Evolutionary conservation across 2,113 vertebrate genomes (phyloP).

Genomic region (Melanostigma gelatinosum): DNA sequence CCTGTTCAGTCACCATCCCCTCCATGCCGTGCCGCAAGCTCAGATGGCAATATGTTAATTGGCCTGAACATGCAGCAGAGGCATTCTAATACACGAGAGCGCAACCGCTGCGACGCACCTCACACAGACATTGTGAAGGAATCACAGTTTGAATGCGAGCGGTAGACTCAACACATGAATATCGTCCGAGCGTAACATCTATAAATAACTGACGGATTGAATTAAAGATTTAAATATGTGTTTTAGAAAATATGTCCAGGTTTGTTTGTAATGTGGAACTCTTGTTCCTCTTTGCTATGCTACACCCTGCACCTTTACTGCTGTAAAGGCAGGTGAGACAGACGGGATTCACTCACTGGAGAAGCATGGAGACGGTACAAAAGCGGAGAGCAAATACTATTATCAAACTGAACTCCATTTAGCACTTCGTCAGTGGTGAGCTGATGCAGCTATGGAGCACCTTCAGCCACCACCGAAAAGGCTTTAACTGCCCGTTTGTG

Average conservation of each 20-base stretch:
- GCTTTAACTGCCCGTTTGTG: slow-evolving; percentile 10
- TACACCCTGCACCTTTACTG: neutral
- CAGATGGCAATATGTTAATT: neutral
- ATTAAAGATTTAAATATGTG: neutral
- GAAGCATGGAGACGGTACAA: neutral
- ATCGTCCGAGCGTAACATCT: too few species aligned
- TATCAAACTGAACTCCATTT: slow-evolving; percentile 26
- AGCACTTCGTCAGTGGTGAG: neutral
- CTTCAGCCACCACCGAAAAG: neutral
- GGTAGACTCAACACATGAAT: neutral
- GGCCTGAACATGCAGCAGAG: neutral
- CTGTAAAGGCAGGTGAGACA: slow-evolving; percentile 9
- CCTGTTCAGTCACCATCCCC: neutral
- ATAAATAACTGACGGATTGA: neutral
- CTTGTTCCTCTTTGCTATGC: neutral
- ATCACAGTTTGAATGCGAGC: slow-evolving; percentile 19
- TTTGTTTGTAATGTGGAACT: neutral
- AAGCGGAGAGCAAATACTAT: slow-evolving; percentile 1
- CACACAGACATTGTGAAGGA: slow-evolving; percentile 19
- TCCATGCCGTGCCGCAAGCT: neutral
- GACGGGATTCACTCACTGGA: slow-evolving; percentile 11
- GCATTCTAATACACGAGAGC: slow-evolving; percentile 1
- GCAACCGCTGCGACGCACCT: neutral
- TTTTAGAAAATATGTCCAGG: neutral
- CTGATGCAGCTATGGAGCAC: slow-evolving; percentile 5